Percentiles rank a stretch among this genome's conserved stretches.
phyloP scores from a whole-genome alignment of 2,113 vertebrate species.

The Emydocephalus ijimae region DNA sequence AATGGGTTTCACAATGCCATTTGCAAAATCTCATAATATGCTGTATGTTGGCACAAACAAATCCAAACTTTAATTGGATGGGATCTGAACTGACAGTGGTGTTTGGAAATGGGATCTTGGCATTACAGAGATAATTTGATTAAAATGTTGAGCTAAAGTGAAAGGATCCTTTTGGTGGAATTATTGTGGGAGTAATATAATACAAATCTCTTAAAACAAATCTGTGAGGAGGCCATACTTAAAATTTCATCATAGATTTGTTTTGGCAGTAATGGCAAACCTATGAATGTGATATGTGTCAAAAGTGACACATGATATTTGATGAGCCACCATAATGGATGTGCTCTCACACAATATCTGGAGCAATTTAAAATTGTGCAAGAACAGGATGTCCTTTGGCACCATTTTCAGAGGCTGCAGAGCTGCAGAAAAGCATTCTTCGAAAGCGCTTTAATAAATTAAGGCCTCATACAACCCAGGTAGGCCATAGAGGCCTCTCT shows the following conservation, averaged over 20 bases:
- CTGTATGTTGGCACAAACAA: not conserved
- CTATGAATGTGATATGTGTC: not conserved
- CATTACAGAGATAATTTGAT: not conserved
- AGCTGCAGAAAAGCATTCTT: not conserved
- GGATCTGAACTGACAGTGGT: not conserved
- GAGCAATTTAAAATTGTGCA: not conserved
- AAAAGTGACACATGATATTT: not conserved
- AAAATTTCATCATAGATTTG: not conserved
- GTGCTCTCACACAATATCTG: not conserved
- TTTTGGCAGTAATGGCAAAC: not conserved
- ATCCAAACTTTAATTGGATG: not conserved
- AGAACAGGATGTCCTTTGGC: not conserved
- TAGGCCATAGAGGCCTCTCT: not conserved
- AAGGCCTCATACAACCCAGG: not conserved
- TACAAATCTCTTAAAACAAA: not conserved
- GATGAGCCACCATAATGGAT: not conserved
- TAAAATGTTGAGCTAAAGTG: not conserved
- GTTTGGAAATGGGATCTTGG: not conserved
- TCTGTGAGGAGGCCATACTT: not conserved
- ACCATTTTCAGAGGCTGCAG: not conserved
- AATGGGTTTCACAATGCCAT: not conserved
- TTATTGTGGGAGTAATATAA: not conserved
- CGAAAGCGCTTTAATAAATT: not conserved
- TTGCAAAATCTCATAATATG: not conserved
- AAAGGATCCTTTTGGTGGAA: not conserved